Evolutionary conservation across 37 sponge, comb jelly and placozoan genomes (phyloP).

Genomic region (Aphrocallistes beatrix): DNA sequence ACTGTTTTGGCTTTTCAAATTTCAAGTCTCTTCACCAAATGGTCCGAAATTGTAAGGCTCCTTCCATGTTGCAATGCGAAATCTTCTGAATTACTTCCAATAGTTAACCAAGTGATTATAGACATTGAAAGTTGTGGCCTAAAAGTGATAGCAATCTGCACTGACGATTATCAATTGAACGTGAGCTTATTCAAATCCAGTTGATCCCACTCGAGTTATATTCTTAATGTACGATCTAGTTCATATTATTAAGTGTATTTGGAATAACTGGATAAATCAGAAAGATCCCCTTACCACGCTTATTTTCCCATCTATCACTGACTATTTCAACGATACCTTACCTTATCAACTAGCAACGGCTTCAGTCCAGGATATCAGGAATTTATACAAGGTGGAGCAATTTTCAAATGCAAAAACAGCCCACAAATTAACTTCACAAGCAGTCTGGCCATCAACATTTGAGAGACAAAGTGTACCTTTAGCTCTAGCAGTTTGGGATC

Average conservation of each 20-base stretch:
- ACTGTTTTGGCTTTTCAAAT: not conserved
- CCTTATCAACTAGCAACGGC: not conserved
- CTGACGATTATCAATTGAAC: not conserved
- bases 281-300: not conserved
- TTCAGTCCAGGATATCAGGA: not conserved
- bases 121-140: not conserved
- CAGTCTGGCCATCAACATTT: not conserved
- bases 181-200: not conserved
- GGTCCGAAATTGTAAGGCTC: not conserved
- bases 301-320: not conserved
- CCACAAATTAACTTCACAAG: not conserved
- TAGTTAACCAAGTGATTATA: not conserved
- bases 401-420: not conserved
- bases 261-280: no score
- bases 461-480: slow-evolving; percentile 11
- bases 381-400: not conserved
- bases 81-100: not conserved
- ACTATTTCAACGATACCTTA: not conserved
- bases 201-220: not conserved
- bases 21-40: not conserved
- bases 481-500: slow-evolving; percentile 14
- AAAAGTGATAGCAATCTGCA: not conserved
- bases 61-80: not conserved
- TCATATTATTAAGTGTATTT: not conserved
- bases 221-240: not conserved